A percentile compares a stretch with the other conserved stretches of the same genome.
phyloP scores from a whole-genome alignment of 2,888 invertebrate genomes.

The Macrophya annulata region DNA sequence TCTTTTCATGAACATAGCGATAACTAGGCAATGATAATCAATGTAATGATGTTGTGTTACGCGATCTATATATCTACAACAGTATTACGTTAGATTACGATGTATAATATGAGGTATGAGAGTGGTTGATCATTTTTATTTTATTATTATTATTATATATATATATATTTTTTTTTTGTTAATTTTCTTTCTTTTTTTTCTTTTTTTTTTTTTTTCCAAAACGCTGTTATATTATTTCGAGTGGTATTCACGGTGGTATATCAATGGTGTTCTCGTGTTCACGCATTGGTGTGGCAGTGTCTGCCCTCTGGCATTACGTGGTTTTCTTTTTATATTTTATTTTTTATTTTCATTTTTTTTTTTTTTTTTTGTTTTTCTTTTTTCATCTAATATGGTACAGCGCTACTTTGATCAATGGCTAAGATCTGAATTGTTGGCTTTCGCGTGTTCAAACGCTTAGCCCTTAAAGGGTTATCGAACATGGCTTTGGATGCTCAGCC shows the following conservation, averaged over 20 bases:
- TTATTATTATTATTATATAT: neutral
- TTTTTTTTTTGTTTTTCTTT: slow-evolving; percentile 47
- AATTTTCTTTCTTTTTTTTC: neutral
- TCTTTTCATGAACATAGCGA: slow-evolving; percentile 13
- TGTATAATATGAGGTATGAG: slow-evolving; percentile 25
- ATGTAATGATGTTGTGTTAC: slow-evolving; percentile 15
- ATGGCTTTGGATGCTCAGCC: slow-evolving; percentile 24
- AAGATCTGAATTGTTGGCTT: slow-evolving; percentile 3
- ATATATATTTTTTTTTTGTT: neutral
- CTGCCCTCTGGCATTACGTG: slow-evolving; percentile 76
- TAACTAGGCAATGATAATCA: slow-evolving; percentile 21
- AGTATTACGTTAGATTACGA: slow-evolving; percentile 8
- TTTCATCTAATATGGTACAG: slow-evolving; percentile 19
- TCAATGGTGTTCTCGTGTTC: slow-evolving; percentile 67
- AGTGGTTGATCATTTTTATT: slow-evolving; percentile 49
- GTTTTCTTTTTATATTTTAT: slow-evolving; percentile 57
- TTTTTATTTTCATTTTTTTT: slow-evolving; percentile 53
- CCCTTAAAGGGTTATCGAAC: slow-evolving; percentile 39
- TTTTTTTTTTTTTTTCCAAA: neutral
- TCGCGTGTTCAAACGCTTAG: neutral
- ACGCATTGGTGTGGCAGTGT: slow-evolving; percentile 77
- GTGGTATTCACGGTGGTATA: slow-evolving; percentile 13
- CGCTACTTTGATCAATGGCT: slow-evolving; percentile 24
- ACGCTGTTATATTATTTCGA: neutral
- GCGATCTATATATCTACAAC: slow-evolving; percentile 9